A percentile compares a stretch with the other conserved stretches of the same genome.
phyloP scores from a whole-genome alignment of 2,888 invertebrate species.

The Clitarchus hookeri region DNA sequence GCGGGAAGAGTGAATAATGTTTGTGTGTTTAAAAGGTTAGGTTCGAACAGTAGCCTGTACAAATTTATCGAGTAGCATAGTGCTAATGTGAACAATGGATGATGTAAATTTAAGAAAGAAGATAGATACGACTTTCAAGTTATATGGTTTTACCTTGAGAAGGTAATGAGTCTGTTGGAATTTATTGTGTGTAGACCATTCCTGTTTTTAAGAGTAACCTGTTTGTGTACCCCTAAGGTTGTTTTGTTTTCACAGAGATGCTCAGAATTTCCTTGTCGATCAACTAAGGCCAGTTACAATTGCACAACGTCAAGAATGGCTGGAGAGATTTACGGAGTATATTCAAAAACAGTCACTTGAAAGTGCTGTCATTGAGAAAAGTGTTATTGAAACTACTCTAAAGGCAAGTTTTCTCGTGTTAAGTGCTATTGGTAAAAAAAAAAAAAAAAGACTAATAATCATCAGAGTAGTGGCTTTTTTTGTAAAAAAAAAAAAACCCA shows the following conservation, averaged over 20 bases:
- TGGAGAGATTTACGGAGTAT: conserved; percentile 77
- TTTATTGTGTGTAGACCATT: background rate
- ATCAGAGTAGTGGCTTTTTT: too few species aligned
- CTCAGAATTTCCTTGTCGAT: conserved; percentile 72
- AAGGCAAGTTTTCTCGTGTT: conserved; percentile 55
- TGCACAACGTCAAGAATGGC: conserved; percentile 67
- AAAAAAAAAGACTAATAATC: too few species aligned
- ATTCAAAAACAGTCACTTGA: conserved; percentile 76
- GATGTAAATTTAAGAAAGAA: conserved; percentile 58
- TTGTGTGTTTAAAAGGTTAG: too few species aligned
- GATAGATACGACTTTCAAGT: conserved; percentile 70
- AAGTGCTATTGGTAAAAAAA: too few species aligned
- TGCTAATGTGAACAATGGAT: background rate
- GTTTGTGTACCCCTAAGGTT: conserved; percentile 24
- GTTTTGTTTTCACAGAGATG: conserved; percentile 60
- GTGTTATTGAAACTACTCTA: conserved; percentile 74
- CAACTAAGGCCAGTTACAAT: conserved; percentile 66
- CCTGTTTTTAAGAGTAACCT: background rate
- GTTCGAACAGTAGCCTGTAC: too few species aligned
- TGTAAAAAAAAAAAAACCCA: too few species aligned
- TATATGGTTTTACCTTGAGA: conserved; percentile 74
- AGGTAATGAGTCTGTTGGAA: conserved; percentile 53
- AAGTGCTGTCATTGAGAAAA: conserved; percentile 72
- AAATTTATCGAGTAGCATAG: too few species aligned
- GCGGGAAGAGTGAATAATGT: too few species aligned